Conservation (phyloP, 2,113 vertebrate species). For the Oophaga pumilio region DNA sequence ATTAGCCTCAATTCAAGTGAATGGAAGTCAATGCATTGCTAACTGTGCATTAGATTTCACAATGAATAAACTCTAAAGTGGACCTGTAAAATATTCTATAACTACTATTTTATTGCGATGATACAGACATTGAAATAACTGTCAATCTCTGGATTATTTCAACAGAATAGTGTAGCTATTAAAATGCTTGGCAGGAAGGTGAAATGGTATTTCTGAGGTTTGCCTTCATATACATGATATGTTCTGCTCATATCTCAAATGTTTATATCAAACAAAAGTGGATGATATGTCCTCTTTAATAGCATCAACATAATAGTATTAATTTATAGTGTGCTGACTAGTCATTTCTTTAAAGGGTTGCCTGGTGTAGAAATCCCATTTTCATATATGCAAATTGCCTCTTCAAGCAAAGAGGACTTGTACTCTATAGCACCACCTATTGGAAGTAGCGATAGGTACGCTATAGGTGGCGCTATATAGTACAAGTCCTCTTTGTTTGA, state of each 20-base stretch:
- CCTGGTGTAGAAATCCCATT: background rate
- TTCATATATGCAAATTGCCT: too few relatives aligned
- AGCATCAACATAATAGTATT: background rate
- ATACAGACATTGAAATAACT: slow-evolving; percentile 18
- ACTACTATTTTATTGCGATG: slow-evolving; percentile 16
- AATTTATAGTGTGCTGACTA: background rate
- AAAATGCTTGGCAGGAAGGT: background rate
- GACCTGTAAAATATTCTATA: slow-evolving; percentile 35
- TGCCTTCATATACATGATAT: background rate
- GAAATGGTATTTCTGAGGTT: background rate
- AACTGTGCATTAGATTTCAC: slow-evolving; percentile 35
- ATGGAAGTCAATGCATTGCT: slow-evolving; percentile 46
- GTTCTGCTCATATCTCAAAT: too few relatives aligned
- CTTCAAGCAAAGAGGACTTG: too few relatives aligned
- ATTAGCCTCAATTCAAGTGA: slow-evolving; percentile 44
- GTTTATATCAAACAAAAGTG: background rate
- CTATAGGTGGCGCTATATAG: too few relatives aligned
- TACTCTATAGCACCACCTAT: too few relatives aligned
- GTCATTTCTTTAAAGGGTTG: background rate
- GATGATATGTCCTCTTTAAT: background rate
- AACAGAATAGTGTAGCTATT: background rate
- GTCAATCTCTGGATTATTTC: background rate
- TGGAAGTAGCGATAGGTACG: too few relatives aligned
- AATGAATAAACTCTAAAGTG: slow-evolving; percentile 42
- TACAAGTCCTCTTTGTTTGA: too few relatives aligned